Conservation (phyloP, 1,140 invertebrate species). For the Kradibia gibbosae region DNA sequence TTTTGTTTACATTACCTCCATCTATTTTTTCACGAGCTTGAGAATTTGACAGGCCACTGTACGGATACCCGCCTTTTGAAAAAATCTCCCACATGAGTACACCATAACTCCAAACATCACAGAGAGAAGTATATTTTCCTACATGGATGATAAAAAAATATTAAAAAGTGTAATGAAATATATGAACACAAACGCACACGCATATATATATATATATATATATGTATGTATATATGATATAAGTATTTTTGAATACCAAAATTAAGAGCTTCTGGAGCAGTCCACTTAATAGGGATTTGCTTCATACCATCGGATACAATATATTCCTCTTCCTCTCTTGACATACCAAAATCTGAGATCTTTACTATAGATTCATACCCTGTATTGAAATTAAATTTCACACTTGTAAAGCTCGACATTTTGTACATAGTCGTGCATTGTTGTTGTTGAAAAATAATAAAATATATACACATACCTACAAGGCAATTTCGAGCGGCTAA, state of each 20-base stretch:
- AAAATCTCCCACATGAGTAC: slow-evolving; percentile 98
- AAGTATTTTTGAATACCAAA: slow-evolving; percentile 82
- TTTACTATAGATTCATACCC: slow-evolving; percentile 90
- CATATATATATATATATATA: too few species aligned
- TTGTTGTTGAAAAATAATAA: background rate
- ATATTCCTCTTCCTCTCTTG: slow-evolving; percentile 96
- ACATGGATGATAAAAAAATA: slow-evolving; percentile 43
- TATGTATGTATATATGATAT: too few species aligned
- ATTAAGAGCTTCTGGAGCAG: slow-evolving; percentile 95
- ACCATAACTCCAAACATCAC: slow-evolving; percentile 99
- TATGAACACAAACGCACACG: too few species aligned
- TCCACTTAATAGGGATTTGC: slow-evolving; percentile 99
- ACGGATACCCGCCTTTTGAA: slow-evolving; percentile 92
- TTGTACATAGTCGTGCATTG: background rate
- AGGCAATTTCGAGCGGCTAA: slow-evolving; percentile 96
- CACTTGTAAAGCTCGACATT: background rate
- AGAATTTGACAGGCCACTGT: slow-evolving; percentile 93
- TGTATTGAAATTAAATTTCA: slow-evolving; percentile 57
- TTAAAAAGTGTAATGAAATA: slow-evolving; percentile 42
- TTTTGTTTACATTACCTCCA: slow-evolving; percentile 76
- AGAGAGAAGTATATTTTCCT: slow-evolving; percentile 97
- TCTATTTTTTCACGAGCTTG: slow-evolving; percentile 95
- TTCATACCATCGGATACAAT: slow-evolving; percentile 98
- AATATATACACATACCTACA: slow-evolving; percentile 76
- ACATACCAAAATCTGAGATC: slow-evolving; percentile 99